These are phyloP conservation scores for Epiblema foenella DNA, from an alignment of 2,888 invertebrate species.

Conservation along the genomic window DNA sequence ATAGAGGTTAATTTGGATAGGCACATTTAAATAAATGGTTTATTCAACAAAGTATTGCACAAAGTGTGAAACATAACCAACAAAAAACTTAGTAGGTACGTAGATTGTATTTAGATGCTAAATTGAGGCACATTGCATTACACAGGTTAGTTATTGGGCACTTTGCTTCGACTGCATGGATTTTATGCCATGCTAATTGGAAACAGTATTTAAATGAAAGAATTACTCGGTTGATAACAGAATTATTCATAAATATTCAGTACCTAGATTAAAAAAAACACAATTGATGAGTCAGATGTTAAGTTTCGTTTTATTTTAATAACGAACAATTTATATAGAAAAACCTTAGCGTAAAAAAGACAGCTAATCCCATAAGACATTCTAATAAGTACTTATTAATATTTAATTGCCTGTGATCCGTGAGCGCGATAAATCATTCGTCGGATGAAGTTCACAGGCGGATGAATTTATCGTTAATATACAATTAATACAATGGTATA, in stretches of 20 bases:
- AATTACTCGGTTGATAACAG: background rate
- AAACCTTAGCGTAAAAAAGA: too few species aligned
- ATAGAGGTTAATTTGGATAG: background rate
- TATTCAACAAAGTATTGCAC: background rate
- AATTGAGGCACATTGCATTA: too few species aligned
- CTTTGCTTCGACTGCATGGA: background rate
- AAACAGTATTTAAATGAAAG: background rate
- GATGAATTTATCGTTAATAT: background rate
- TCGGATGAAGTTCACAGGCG: background rate
- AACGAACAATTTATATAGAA: too few species aligned
- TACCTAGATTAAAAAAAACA: background rate
- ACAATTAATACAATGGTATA: background rate
- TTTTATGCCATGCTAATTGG: background rate
- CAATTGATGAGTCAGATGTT: too few species aligned
- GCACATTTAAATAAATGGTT: background rate
- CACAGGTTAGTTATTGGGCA: background rate
- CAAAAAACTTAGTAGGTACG: background rate
- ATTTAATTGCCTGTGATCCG: background rate
- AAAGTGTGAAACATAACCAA: background rate
- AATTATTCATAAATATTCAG: background rate
- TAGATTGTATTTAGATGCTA: background rate
- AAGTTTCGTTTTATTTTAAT: too few species aligned
- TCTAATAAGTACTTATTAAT: too few species aligned
- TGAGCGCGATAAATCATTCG: background rate
- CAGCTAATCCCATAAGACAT: background rate